Conservation (phyloP, 2,888 invertebrate genomes). For the Mamestra brassicae region DNA sequence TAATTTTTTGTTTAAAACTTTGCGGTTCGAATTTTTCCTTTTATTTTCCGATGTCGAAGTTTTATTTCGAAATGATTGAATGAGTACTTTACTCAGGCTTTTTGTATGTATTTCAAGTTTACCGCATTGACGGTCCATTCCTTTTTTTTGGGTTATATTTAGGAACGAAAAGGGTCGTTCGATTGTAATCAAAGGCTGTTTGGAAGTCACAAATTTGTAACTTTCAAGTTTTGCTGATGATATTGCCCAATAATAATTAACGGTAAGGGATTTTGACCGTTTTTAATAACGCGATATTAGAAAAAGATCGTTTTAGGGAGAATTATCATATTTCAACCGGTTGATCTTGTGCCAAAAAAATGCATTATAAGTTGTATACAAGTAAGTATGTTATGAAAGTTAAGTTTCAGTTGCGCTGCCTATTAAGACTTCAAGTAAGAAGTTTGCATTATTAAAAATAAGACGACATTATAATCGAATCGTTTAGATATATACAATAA, state of each 20-base stretch:
- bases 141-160: neutral
- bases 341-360: neutral
- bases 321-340: neutral
- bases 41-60: constrained; percentile 20
- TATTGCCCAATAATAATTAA: neutral
- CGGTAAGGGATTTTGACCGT: neutral
- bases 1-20: constrained; percentile 8
- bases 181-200: constrained; percentile 1
- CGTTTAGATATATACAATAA: too few species aligned
- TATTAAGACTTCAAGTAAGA: too few species aligned
- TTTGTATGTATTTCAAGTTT: constrained; percentile 4
- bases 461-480: too few species aligned
- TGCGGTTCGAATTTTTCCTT: neutral
- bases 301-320: neutral
- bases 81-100: neutral
- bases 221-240: neutral
- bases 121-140: neutral
- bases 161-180: neutral
- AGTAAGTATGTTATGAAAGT: neutral
- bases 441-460: too few species aligned
- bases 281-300: neutral
- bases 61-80: constrained; percentile 1
- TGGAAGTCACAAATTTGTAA: neutral
- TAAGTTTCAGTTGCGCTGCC: too few species aligned
- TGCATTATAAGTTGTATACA: too few species aligned